phyloP scores from a whole-genome alignment of 2,113 vertebrate species.

The Rhizomys pruinosus region DNA sequence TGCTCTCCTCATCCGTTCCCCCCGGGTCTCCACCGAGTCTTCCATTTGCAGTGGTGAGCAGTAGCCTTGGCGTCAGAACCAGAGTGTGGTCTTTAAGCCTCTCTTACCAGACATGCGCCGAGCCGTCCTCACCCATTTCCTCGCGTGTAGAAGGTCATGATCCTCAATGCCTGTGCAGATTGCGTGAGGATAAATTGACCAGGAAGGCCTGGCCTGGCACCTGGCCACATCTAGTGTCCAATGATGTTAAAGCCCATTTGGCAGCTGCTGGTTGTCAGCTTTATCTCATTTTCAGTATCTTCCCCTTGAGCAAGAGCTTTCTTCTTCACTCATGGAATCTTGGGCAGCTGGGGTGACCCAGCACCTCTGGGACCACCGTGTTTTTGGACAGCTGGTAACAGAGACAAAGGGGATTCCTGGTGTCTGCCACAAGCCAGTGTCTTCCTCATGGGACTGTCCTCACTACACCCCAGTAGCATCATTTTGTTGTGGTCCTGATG shows the following conservation, averaged over 20 bases:
- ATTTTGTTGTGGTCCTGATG: background rate
- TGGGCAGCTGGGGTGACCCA: background rate
- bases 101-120: background rate
- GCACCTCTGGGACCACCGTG: background rate
- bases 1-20: background rate
- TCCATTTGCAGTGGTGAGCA: rapidly evolving
- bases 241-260: background rate
- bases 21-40: rapidly evolving
- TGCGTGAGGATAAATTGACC: rapidly evolving
- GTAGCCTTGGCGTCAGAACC: no score
- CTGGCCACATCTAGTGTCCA: no score
- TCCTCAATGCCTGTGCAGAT: background rate
- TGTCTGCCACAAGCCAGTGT: background rate
- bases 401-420: background rate
- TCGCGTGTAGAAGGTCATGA: background rate
- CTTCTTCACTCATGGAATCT: background rate
- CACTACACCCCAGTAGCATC: background rate
- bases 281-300: background rate
- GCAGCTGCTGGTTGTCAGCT: background rate
- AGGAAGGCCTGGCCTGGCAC: rapidly evolving
- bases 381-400: background rate
- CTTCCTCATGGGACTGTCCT: background rate
- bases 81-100: no score
- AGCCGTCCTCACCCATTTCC: background rate
- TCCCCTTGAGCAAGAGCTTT: background rate